These are phyloP conservation scores for Nemotelus pantherinus DNA, from an alignment of 2,888 invertebrate species.

Conservation along the genomic window DNA sequence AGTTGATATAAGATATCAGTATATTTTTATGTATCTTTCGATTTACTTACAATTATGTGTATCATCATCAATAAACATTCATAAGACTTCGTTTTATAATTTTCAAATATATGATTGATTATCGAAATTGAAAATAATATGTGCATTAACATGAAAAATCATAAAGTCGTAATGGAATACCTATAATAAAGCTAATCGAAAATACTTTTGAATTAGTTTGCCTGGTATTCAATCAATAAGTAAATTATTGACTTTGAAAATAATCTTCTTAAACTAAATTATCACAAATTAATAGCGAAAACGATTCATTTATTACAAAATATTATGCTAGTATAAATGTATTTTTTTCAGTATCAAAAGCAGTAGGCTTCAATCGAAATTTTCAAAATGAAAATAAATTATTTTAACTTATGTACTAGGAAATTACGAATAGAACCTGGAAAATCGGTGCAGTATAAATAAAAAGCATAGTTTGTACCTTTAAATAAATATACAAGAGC, in stretches of 20 bases:
- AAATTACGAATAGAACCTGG: constrained; percentile 11
- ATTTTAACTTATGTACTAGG: background rate
- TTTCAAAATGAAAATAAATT: background rate
- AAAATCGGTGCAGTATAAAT: constrained; percentile 26
- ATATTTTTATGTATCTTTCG: constrained; percentile 16
- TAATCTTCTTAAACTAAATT: background rate
- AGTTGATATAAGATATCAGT: background rate
- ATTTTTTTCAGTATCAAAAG: background rate
- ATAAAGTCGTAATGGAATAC: background rate
- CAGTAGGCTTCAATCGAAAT: background rate
- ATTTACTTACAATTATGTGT: background rate
- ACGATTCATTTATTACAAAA: background rate
- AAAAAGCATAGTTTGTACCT: constrained; percentile 39
- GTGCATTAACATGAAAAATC: background rate
- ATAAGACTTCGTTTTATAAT: constrained; percentile 26
- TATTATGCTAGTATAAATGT: background rate
- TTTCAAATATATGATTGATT: constrained; percentile 1
- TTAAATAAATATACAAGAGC: constrained; percentile 10
- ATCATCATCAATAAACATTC: background rate
- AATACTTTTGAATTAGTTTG: background rate
- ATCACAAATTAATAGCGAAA: background rate
- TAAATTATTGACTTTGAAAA: no score
- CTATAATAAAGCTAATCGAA: background rate
- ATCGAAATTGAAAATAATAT: background rate
- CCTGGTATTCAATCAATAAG: background rate